A percentile compares a stretch with the other conserved stretches of the same genome.
Evolutionary conservation across 2,888 invertebrate species (phyloP).

Genomic region (Chloroclystis v-ata): DNA sequence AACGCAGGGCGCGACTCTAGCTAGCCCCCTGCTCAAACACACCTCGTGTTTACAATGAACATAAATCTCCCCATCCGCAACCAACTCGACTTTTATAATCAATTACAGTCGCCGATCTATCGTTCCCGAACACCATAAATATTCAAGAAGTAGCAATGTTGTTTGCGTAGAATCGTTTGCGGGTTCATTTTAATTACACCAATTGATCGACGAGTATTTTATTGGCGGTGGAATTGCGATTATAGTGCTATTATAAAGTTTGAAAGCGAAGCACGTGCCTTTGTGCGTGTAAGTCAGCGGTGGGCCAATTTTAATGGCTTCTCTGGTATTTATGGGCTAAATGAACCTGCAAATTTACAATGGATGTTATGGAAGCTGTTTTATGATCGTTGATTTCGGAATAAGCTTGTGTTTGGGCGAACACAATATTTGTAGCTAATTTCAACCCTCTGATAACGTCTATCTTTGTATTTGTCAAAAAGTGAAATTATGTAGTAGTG

Average conservation of each 20-base stretch:
- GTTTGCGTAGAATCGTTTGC: constrained; percentile 52
- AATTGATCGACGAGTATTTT: constrained; percentile 51
- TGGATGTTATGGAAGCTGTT: background rate
- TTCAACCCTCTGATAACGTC: no score
- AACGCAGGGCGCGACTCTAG: constrained; percentile 6
- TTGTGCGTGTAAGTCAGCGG: background rate
- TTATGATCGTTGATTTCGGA: no score
- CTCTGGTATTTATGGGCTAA: background rate
- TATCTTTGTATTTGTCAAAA: no score
- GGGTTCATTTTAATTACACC: constrained; percentile 54
- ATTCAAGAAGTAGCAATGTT: constrained; percentile 53
- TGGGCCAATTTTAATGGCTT: background rate
- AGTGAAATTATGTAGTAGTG: no score
- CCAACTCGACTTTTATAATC: constrained; percentile 68
- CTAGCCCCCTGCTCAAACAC: constrained; percentile 24
- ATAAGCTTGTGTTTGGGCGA: no score
- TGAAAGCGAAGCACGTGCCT: constrained; percentile 26
- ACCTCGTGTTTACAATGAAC: constrained; percentile 51
- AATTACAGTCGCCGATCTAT: constrained; percentile 64
- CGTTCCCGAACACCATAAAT: constrained; percentile 55
- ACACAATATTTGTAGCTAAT: no score
- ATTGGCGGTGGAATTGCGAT: constrained; percentile 38
- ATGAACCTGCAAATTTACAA: background rate
- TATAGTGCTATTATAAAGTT: constrained; percentile 35
- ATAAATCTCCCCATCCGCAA: constrained; percentile 63